Evolutionary conservation across 2,113 vertebrate species (phyloP), one percentile per base, ranked within the genome.

Genomic region (Furnarius figulus): DNA sequence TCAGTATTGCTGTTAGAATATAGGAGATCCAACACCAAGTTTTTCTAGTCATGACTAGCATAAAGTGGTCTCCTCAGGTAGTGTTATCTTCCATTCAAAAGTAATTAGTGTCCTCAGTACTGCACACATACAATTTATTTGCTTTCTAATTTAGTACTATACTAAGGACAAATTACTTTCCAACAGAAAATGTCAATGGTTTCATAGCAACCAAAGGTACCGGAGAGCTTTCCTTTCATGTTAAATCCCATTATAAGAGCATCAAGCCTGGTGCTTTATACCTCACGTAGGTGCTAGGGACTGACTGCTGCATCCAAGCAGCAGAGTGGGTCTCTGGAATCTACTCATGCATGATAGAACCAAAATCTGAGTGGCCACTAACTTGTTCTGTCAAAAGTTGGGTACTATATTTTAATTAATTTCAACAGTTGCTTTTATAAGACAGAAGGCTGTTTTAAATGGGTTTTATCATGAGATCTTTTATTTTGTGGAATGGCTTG

Each of bases 181-280:
- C 72, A 93, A 14, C 47, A 49, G 68, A 89, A 96, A 92, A 96
- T 86, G 72, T 95, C 95, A 96, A 71, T 88, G 85, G 96, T 96
- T 94, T 96, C 93, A 12, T 92, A 96, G 92, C 95, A 96, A 96
- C 95, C 50, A 85, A 37, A 76, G 90, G 63, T 44, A 96, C 85
- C 78, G 65, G 85, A 93, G 74, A 96, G 87, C 75, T 94, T 94
- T 93, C 65, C 67, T 91, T 96, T 94, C 67, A 39, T 47, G 55
- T 49, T 91, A 83, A 89, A 94, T 96, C 71, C 67, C 67, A 66
- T 77, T 74, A 47, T n/a, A 79, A 91, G 8, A 20, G 39, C 37
- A 3, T 73, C 40, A 61, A 85, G 46, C 39, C 55, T 52, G 35
- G 25, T 79, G 50, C 31, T 82, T 89, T 72, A 53, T 85, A 49